Evolutionary conservation across 1,140 invertebrate genomes (phyloP).

Genomic region (Steinernema feltiae): DNA sequence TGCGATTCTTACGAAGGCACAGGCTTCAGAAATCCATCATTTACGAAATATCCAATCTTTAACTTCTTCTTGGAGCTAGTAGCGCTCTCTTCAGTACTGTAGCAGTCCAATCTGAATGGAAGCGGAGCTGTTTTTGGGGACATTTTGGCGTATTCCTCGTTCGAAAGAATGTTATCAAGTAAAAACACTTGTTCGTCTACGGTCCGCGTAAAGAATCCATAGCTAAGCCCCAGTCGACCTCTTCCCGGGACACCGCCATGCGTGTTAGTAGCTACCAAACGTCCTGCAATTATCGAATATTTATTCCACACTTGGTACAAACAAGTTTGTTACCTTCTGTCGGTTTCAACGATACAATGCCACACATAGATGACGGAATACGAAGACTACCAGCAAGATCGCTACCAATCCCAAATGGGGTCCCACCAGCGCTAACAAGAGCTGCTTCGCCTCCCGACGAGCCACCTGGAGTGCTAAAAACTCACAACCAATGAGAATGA

Average conservation of each 20-base stretch:
- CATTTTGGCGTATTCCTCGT: constrained; percentile 18
- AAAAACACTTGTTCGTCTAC: constrained; percentile 50
- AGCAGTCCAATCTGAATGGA: constrained; percentile 25
- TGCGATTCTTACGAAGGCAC: constrained; percentile 40
- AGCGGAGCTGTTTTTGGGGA: constrained; percentile 25
- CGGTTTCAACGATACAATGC: constrained; percentile 59
- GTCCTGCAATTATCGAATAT: constrained; percentile 32
- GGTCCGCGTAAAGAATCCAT: constrained; percentile 53
- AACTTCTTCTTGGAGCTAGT: constrained; percentile 40
- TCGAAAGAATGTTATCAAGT: constrained; percentile 19
- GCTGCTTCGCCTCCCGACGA: constrained; percentile 59
- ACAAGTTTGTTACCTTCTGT: constrained; percentile 42
- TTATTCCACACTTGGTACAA: background rate
- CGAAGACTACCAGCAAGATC: constrained; percentile 60
- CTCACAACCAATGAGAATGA: constrained; percentile 21
- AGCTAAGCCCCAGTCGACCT: constrained; percentile 46
- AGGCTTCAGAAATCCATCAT: constrained; percentile 49
- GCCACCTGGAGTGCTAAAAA: constrained; percentile 52
- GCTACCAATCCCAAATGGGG: constrained; percentile 57
- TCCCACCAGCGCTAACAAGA: constrained; percentile 56
- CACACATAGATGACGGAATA: constrained; percentile 59
- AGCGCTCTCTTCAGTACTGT: constrained; percentile 17
- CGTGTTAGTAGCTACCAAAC: constrained; percentile 36
- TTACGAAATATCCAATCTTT: constrained; percentile 47
- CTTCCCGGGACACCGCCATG: constrained; percentile 49